These are phyloP conservation scores for Dendrocopos noguchii DNA, from an alignment of 2,113 vertebrate genomes.

Conservation along the genomic window DNA sequence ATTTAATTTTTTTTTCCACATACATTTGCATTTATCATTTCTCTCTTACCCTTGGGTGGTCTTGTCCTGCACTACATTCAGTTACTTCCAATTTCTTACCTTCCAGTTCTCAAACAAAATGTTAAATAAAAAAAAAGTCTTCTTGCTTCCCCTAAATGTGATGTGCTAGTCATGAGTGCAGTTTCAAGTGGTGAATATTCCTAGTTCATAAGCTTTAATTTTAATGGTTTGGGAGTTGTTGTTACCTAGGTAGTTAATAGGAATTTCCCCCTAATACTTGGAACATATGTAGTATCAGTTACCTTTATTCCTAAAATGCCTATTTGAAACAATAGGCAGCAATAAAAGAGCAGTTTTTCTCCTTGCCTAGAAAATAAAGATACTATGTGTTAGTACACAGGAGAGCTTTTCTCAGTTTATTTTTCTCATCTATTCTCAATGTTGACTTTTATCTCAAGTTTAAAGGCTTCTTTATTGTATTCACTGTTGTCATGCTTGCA, in stretches of 20 bases:
- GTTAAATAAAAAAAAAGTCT: not conserved
- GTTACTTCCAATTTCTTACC: not conserved
- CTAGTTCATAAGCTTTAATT: not conserved
- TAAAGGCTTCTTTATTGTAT: not conserved
- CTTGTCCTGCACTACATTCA: rapidly evolving
- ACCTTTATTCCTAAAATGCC: not conserved
- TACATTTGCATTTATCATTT: not conserved
- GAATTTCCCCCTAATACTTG: not conserved
- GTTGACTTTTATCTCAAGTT: not conserved
- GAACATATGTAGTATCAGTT: not conserved
- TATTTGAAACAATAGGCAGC: not conserved
- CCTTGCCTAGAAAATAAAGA: not conserved
- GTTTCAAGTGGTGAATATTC: not conserved
- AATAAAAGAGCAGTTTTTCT: not conserved
- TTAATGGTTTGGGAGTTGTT: not conserved
- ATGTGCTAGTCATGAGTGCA: not conserved
- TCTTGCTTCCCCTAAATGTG: not conserved
- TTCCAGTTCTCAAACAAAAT: not conserved
- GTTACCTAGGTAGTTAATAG: not conserved
- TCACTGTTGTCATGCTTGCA: not conserved
- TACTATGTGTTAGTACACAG: not conserved
- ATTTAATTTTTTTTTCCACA: not conserved
- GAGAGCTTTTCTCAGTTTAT: not conserved
- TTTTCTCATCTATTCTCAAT: not conserved
- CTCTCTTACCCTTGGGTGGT: not conserved